These are phyloP conservation scores for Sycophaga agraensis DNA, from an alignment of 1,140 invertebrate species.

Conservation along the genomic window DNA sequence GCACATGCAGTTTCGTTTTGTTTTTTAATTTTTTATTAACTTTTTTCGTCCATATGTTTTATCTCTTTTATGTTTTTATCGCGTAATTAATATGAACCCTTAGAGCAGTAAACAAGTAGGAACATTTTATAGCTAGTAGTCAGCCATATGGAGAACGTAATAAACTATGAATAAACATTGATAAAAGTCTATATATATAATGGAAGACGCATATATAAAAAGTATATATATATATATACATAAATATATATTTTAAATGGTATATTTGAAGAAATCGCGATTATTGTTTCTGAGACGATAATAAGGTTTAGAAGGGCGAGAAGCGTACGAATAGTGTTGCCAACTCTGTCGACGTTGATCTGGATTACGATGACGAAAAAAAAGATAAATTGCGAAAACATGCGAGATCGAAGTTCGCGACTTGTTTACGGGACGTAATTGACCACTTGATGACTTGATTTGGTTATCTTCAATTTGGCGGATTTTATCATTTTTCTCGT, in stretches of 20 bases:
- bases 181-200: slow-evolving; percentile 41
- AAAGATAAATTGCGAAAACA: slow-evolving; percentile 28
- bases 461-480: background rate
- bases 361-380: slow-evolving; percentile 17
- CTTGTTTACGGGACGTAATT: slow-evolving; percentile 15
- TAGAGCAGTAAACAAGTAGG: slow-evolving; percentile 43
- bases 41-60: slow-evolving; percentile 27
- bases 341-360: slow-evolving; percentile 32
- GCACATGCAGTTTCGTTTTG: slow-evolving; percentile 17
- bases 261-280: slow-evolving; percentile 43
- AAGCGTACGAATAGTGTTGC: slow-evolving; percentile 29
- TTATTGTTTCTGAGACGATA: slow-evolving; percentile 39
- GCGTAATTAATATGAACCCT: slow-evolving; percentile 33
- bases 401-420: slow-evolving; percentile 21
- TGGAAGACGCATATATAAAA: slow-evolving; percentile 39
- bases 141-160: slow-evolving; percentile 51
- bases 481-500: no score
- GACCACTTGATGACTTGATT: background rate
- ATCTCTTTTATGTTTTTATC: slow-evolving; percentile 23
- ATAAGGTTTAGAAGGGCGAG: slow-evolving; percentile 30
- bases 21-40: slow-evolving; percentile 22
- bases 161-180: slow-evolving; percentile 48
- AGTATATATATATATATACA: slow-evolving; percentile 40
- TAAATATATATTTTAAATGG: slow-evolving; percentile 50
- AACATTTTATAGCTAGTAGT: slow-evolving; percentile 53